Conservation (phyloP, 64 coral and sea anemone genomes). For the Catalaphyllia jardinei region DNA sequence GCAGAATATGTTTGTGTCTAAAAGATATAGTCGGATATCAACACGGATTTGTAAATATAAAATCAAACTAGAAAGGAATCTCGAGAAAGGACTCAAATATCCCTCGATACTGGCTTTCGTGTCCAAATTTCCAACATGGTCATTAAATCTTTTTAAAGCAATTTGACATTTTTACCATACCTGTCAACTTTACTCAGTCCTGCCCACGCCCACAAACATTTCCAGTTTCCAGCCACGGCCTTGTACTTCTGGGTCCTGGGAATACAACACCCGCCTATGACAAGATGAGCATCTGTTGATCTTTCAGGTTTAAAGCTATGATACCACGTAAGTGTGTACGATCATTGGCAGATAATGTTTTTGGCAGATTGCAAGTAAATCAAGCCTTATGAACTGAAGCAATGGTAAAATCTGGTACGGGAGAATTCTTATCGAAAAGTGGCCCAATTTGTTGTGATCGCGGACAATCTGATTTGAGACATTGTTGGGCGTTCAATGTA, state of each 20-base stretch:
- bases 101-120: not conserved
- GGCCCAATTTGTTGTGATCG: too few species aligned
- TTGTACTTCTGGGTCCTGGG: slow-evolving; percentile 35
- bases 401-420: too few species aligned
- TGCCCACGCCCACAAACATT: slow-evolving; percentile 39
- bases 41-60: too few species aligned
- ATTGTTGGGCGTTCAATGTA: too few species aligned
- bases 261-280: slow-evolving; percentile 32
- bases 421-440: too few species aligned
- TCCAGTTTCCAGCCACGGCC: slow-evolving; percentile 14
- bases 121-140: not conserved
- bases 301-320: not conserved
- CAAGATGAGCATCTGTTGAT: not conserved
- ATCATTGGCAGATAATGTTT: too few species aligned
- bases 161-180: not conserved
- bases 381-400: too few species aligned
- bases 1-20: too few species aligned
- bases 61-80: not conserved
- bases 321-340: not conserved
- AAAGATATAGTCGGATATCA: too few species aligned
- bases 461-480: too few species aligned
- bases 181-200: slow-evolving; percentile 40
- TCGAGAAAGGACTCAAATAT: not conserved
- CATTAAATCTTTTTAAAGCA: too few species aligned
- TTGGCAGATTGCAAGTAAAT: too few species aligned